Base-by-base conservation (phyloP, 2,113 vertebrate species). In the Himantopus leucocephalus region DNA sequence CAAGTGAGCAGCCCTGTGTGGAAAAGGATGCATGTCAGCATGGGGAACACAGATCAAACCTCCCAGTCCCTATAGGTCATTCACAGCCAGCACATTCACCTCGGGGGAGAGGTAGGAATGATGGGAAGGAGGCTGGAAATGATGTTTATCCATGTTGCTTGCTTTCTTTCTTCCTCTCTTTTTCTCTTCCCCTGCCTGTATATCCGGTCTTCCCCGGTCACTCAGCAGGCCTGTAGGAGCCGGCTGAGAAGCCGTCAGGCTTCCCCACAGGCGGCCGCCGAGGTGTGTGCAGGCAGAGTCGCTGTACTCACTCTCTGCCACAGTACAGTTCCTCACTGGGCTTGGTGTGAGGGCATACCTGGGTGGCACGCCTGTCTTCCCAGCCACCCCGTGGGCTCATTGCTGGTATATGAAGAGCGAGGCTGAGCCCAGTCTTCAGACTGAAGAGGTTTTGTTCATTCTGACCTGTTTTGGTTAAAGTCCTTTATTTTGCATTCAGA, bases 311-410 rank as follows among this genome's bases (percentile, higher is more conserved):
- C 48, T 47, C 18, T 55, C 59, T 83, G 58, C 43, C 17, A 47
- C 1, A 10, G 32, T 17, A 14, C 1, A 0, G 14, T 22, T 74
- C 55, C 58, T 47, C 0, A 0, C 55, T 10, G 47, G 62, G 24
- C 18, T 63, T 24, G 29, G 14, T 37, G 45, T 50, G 67, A 60
- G 62, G 62, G 24, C 0, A 0, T 47, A 32, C 35, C 34, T 22
- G 30, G 8, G 10, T 81, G 59, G 23, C 71, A 66, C 4, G 4
- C 48, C 59, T 41, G 39, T 68, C 68, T 27, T 77, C 39, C 45
- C 2, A 3, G 15, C 39, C 53, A 52, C 29, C 12, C 26, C 0
- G 0, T 20, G 20, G 17, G 19, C 41, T 84, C 32, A 2, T n/a
- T 0, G 0, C 41, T 39, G 34, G 12, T 24, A 45, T 47, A 26